A percentile compares a stretch with the other conserved stretches of the same genome.
These are phyloP conservation scores for Ctenodactylus gundi DNA, from an alignment of 2,113 vertebrate genomes.

Conservation along the genomic window DNA sequence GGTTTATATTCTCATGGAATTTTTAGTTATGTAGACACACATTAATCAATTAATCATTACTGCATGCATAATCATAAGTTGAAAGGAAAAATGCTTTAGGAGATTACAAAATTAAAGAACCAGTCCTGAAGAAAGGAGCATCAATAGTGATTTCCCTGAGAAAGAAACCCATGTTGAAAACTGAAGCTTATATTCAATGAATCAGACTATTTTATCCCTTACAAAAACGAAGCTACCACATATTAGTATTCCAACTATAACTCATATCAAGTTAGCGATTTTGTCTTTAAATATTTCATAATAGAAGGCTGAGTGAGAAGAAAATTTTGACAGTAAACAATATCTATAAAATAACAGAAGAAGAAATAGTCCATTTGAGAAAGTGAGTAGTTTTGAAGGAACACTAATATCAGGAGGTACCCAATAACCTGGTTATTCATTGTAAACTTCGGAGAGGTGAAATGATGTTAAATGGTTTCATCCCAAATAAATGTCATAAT, in stretches of 20 bases:
- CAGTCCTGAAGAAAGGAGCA: background rate
- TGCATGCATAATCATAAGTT: background rate
- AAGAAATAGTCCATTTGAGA: background rate
- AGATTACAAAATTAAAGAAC: background rate
- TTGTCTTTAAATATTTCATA: background rate
- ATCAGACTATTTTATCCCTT: background rate
- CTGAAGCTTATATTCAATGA: background rate
- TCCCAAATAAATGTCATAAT: background rate
- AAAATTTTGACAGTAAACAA: background rate
- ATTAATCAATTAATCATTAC: constrained; percentile 19
- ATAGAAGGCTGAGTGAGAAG: background rate
- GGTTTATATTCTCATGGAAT: background rate
- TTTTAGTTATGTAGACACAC: background rate
- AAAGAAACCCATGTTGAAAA: constrained; percentile 27
- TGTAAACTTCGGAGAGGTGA: background rate
- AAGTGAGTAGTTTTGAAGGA: background rate
- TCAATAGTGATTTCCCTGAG: background rate
- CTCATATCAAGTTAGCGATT: background rate
- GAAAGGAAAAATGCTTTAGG: background rate
- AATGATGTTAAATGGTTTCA: background rate
- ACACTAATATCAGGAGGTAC: background rate
- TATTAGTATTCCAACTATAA: background rate
- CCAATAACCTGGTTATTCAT: background rate
- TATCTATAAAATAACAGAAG: background rate
- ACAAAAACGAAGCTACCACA: background rate